phyloP scores from a whole-genome alignment of 2,797 vertebrate species.

The Chrysocyon brachyurus region DNA sequence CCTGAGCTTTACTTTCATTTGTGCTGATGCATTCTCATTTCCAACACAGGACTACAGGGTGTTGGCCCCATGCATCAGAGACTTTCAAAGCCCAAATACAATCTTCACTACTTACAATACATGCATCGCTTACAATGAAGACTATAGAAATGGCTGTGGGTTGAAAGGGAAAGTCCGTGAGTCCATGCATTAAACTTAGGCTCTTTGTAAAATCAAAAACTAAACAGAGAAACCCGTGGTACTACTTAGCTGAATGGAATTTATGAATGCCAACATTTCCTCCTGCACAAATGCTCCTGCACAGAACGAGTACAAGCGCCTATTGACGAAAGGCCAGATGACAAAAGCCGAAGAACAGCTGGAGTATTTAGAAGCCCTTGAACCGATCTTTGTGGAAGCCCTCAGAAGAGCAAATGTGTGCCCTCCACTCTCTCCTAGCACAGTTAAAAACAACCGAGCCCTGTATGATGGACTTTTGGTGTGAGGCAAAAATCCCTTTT shows the following conservation, averaged over 20 bases:
- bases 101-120: constrained; percentile 8
- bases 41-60: neutral
- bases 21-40: neutral
- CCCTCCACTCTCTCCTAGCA: neutral
- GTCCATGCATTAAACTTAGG: constrained; percentile 38
- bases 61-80: neutral
- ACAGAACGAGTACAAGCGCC: constrained; percentile 59
- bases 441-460: neutral
- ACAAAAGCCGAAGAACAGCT: constrained; percentile 33
- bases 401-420: constrained; percentile 56
- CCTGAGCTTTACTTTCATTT: neutral
- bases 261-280: constrained; percentile 35
- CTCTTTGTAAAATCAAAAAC: constrained; percentile 67
- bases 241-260: constrained; percentile 17
- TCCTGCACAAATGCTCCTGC: neutral
- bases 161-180: constrained; percentile 53
- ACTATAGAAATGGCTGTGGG: constrained; percentile 42
- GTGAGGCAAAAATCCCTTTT: neutral
- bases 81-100: constrained; percentile 48
- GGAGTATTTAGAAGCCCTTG: constrained; percentile 67
- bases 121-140: constrained; percentile 23
- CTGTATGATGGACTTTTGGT: neutral
- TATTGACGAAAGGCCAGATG: constrained; percentile 65
- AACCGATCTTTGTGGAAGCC: constrained; percentile 68
- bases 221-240: constrained; percentile 54